phyloP scores from a whole-genome alignment of 2,797 vertebrate species.

The Danio albolineatus region DNA sequence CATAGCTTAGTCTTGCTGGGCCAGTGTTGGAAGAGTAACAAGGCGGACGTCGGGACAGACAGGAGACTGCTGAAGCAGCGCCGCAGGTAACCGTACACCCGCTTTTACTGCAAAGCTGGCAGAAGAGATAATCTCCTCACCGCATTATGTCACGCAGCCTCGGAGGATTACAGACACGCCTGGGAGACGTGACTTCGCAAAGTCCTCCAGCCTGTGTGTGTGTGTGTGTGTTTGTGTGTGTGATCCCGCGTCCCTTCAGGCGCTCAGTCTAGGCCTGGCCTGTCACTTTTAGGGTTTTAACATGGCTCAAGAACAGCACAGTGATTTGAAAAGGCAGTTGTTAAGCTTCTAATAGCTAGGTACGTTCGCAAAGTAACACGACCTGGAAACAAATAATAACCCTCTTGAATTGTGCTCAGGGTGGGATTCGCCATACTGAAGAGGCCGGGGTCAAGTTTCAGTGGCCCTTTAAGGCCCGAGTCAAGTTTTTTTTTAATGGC shows the following conservation, averaged over 20 bases:
- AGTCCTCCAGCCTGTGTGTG: background rate
- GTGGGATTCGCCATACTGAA: slow-evolving; percentile 5
- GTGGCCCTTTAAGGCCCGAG: background rate
- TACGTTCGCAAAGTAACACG: slow-evolving; percentile 19
- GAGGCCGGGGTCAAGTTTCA: slow-evolving; percentile 44
- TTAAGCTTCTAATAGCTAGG: slow-evolving; percentile 27
- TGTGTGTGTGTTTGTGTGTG: too few relatives aligned
- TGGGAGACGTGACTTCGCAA: slow-evolving; percentile 34
- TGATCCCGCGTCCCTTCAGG: background rate
- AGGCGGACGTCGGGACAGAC: slow-evolving; percentile 25
- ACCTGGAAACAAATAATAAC: slow-evolving; percentile 33
- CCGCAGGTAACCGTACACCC: slow-evolving; percentile 22
- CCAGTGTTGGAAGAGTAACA: slow-evolving; percentile 58
- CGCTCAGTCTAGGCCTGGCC: slow-evolving; percentile 8
- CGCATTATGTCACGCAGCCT: slow-evolving; percentile 36
- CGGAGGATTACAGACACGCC: slow-evolving; percentile 36
- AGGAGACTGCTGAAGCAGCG: slow-evolving; percentile 14
- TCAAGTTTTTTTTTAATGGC: slow-evolving; percentile 10
- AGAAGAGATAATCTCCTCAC: slow-evolving; percentile 36
- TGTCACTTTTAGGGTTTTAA: slow-evolving; percentile 37
- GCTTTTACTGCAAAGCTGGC: slow-evolving; percentile 19
- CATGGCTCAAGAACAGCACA: slow-evolving; percentile 58
- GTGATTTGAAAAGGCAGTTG: slow-evolving; percentile 46
- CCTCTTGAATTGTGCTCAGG: slow-evolving; percentile 48
- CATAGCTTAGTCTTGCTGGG: slow-evolving; percentile 63